Evolutionary conservation across 2,888 invertebrate genomes (phyloP).

Genomic region (Polymixis flavicincta): DNA sequence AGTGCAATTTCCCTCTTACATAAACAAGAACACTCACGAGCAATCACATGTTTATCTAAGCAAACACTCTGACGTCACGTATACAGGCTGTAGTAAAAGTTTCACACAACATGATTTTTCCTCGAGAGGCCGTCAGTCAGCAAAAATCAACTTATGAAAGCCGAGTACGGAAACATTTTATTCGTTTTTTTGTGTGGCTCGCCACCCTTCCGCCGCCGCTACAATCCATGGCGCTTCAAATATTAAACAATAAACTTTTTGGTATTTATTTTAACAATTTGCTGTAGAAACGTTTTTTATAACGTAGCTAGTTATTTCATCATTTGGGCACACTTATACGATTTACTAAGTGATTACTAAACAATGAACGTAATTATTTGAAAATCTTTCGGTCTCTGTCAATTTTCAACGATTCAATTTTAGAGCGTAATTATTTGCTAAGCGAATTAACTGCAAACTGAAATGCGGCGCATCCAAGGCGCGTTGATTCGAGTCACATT

Average conservation of each 20-base stretch:
- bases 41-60: constrained; percentile 28
- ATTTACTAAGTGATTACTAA: neutral
- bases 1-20: constrained; percentile 34
- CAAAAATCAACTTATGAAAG: constrained; percentile 58
- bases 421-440: too few relatives aligned
- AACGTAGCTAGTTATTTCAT: neutral
- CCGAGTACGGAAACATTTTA: constrained; percentile 47
- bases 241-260: constrained; percentile 45
- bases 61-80: constrained; percentile 18
- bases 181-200: constrained; percentile 40
- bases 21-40: constrained; percentile 24
- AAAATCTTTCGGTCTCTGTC: neutral
- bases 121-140: constrained; percentile 54
- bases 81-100: constrained; percentile 30
- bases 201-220: constrained; percentile 24
- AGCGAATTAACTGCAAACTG: too few relatives aligned
- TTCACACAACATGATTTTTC: constrained; percentile 27
- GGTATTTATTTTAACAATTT: neutral
- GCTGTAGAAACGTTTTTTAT: neutral
- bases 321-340: neutral
- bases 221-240: constrained; percentile 27
- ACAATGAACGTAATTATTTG: neutral
- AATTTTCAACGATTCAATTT: neutral
- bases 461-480: too few relatives aligned
- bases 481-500: too few relatives aligned